Percentiles rank a stretch among this genome's conserved stretches.
Evolutionary conservation across 2,797 vertebrate species (phyloP).

Genomic region (Myoxocephalus aenaeus): DNA sequence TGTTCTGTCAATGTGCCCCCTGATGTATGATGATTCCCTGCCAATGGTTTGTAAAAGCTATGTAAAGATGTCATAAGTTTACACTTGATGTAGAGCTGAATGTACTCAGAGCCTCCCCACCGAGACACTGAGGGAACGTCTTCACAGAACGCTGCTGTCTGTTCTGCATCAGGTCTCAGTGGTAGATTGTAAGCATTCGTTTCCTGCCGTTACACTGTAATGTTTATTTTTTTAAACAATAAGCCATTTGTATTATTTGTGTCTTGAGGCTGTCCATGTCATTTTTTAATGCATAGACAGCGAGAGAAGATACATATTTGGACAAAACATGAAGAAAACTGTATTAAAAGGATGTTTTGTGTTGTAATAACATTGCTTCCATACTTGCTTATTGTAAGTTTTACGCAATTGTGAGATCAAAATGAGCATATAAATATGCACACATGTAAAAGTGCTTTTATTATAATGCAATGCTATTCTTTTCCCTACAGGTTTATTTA

Average conservation of each 20-base stretch:
- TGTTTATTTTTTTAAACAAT: slow-evolving; percentile 31
- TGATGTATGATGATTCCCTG: not conserved
- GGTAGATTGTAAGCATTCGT: not conserved
- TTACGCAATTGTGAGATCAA: slow-evolving; percentile 37
- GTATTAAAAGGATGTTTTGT: slow-evolving; percentile 9
- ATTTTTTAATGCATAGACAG: slow-evolving; percentile 14
- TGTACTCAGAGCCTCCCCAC: slow-evolving; percentile 47
- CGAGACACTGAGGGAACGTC: no score
- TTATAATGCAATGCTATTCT: not conserved
- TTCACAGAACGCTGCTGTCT: not conserved
- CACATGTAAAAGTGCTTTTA: slow-evolving; percentile 25
- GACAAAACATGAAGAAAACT: not conserved
- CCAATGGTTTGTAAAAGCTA: not conserved
- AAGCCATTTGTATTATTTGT: slow-evolving; percentile 24
- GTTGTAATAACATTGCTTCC: slow-evolving; percentile 23
- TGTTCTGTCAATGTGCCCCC: not conserved
- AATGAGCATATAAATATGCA: slow-evolving; percentile 21
- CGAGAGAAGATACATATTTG: not conserved
- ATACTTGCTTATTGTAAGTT: slow-evolving; percentile 9
- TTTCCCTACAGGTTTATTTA: not conserved
- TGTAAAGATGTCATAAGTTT: slow-evolving; percentile 4
- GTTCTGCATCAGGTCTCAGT: not conserved
- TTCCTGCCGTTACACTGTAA: slow-evolving; percentile 4
- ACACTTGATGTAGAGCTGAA: slow-evolving; percentile 47
- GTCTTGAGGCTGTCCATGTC: not conserved